These are phyloP conservation scores for Nipponia nippon DNA, from an alignment of 2,113 vertebrate species.

Conservation along the genomic window DNA sequence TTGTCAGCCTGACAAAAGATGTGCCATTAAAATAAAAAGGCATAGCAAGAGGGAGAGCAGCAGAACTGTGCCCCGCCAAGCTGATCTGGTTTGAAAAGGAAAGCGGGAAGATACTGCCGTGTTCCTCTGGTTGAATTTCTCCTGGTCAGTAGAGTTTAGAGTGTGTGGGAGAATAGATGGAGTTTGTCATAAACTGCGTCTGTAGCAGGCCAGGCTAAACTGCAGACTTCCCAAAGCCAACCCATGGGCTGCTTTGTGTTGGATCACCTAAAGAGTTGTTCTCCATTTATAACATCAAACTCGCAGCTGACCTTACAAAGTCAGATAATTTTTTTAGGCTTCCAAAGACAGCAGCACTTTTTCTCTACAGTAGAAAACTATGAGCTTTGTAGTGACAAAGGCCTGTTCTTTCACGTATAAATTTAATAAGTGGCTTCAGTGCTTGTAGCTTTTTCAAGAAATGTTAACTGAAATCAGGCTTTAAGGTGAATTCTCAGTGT, in stretches of 20 bases:
- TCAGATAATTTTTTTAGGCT: background rate
- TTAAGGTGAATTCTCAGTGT: background rate
- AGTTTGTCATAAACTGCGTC: background rate
- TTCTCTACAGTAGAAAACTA: background rate
- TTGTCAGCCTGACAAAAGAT: constrained; percentile 42
- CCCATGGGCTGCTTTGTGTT: background rate
- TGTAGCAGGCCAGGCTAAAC: background rate
- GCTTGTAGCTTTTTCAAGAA: background rate
- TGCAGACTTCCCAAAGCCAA: background rate
- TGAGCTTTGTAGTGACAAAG: background rate
- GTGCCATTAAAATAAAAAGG: constrained; percentile 40
- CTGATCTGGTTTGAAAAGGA: background rate
- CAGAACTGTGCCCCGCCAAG: background rate
- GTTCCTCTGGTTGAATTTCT: background rate
- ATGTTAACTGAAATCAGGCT: background rate
- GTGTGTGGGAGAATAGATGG: background rate
- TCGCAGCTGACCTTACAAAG: background rate
- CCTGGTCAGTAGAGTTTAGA: background rate
- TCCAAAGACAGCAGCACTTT: background rate
- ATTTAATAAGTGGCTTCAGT: background rate
- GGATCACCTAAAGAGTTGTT: background rate
- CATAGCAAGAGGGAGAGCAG: background rate
- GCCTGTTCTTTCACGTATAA: background rate
- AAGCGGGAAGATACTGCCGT: background rate
- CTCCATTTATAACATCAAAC: background rate